phyloP scores from a whole-genome alignment of 2,797 vertebrate species.

The Adelosebastes latens region DNA sequence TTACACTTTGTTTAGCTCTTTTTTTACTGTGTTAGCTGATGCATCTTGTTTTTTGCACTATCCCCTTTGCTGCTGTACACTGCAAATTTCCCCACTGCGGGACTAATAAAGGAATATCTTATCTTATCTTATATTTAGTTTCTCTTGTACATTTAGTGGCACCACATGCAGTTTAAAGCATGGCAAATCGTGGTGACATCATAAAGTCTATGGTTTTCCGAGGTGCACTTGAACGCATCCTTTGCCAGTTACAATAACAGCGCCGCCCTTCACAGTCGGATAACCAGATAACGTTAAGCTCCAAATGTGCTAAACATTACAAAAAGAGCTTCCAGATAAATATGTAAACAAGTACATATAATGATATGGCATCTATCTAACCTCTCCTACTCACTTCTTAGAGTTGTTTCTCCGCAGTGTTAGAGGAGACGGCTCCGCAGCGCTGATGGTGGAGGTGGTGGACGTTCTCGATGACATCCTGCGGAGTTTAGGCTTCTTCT shows the following conservation, averaged over 20 bases:
- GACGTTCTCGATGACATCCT: conserved; percentile 72
- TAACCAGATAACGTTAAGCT: background rate
- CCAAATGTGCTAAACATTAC: background rate
- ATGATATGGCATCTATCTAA: background rate
- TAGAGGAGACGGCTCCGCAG: conserved; percentile 54
- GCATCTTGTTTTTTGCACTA: too few species aligned
- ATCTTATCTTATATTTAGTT: background rate
- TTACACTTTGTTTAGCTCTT: too few species aligned
- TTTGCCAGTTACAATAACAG: conserved; percentile 38
- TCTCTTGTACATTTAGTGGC: background rate
- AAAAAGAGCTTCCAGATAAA: background rate
- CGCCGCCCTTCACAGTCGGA: background rate
- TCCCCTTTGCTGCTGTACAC: too few species aligned
- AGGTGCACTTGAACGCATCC: conserved; percentile 61
- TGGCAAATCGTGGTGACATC: background rate
- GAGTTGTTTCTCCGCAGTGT: conserved; percentile 62
- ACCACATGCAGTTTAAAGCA: background rate
- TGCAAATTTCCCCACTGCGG: too few species aligned
- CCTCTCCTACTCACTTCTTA: conserved; percentile 62
- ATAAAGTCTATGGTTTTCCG: background rate
- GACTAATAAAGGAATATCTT: too few species aligned
- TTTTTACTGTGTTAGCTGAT: too few species aligned
- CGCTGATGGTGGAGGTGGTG: conserved; percentile 39
- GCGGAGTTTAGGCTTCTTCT: conserved; percentile 55
- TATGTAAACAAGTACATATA: background rate